Conservation (phyloP, 2,888 invertebrate species). For the Mythimna loreyi region DNA sequence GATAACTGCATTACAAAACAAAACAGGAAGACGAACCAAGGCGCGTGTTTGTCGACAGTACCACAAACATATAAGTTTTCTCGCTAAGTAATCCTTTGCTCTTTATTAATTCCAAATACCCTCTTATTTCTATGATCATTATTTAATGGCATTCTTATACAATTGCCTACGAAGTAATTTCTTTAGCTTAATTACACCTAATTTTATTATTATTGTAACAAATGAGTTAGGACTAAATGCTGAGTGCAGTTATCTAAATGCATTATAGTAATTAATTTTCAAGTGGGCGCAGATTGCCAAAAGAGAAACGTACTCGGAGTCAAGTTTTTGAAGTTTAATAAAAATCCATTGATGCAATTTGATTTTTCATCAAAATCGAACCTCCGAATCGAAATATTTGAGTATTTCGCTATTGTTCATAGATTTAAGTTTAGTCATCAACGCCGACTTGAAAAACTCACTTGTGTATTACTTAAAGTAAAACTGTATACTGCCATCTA, state of each 20-base stretch:
- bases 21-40: not conserved
- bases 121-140: slow-evolving; percentile 6
- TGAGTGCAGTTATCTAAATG: slow-evolving; percentile 46
- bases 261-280: slow-evolving; percentile 26
- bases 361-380: no score
- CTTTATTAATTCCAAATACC: slow-evolving; percentile 8
- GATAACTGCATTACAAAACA: no score
- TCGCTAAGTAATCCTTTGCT: not conserved
- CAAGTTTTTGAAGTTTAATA: no score
- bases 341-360: no score
- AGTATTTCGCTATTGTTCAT: no score
- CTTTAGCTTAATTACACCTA: slow-evolving; percentile 8
- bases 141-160: slow-evolving; percentile 16
- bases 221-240: slow-evolving; percentile 41
- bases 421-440: no score
- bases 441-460: no score
- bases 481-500: slow-evolving; percentile 3
- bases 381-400: no score
- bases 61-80: not conserved
- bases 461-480: not conserved
- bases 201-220: slow-evolving; percentile 2
- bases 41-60: not conserved
- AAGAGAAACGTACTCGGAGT: no score
- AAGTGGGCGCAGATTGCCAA: no score
- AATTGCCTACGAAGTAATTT: slow-evolving; percentile 8